These are phyloP conservation scores for Amphipyra berbera DNA, from an alignment of 2,888 invertebrate species.

Conservation along the genomic window DNA sequence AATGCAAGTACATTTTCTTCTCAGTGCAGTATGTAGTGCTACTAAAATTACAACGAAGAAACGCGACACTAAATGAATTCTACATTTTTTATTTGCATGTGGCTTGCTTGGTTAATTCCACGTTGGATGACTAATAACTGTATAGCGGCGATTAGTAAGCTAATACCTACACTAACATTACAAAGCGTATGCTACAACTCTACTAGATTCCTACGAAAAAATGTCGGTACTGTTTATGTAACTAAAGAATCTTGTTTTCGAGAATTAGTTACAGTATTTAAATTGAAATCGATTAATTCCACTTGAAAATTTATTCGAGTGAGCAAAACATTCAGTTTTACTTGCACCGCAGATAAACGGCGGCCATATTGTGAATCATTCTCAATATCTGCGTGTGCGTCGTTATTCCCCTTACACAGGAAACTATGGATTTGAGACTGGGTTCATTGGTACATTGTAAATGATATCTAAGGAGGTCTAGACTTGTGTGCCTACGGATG, in stretches of 20 bases:
- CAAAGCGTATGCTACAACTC: conserved; percentile 8
- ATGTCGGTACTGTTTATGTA: no score
- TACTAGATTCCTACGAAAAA: neutral
- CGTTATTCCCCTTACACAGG: conserved; percentile 63
- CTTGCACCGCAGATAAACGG: conserved; percentile 43
- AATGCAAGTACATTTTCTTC: no score
- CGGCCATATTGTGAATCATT: conserved; percentile 59
- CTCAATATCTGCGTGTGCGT: conserved; percentile 51
- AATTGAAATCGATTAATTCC: conserved; percentile 6
- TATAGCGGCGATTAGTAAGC: conserved; percentile 29
- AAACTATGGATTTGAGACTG: conserved; percentile 53
- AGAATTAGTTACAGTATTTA: neutral
- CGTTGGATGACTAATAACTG: conserved; percentile 36
- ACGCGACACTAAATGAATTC: conserved; percentile 4
- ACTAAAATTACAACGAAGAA: neutral
- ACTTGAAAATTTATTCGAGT: conserved; percentile 24
- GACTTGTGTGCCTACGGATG: conserved; percentile 20
- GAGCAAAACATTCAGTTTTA: conserved; percentile 29
- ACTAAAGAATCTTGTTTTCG: no score
- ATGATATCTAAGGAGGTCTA: conserved; percentile 38
- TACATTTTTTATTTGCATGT: conserved; percentile 25
- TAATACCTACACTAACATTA: conserved; percentile 25
- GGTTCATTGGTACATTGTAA: conserved; percentile 42
- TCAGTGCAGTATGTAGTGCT: neutral
- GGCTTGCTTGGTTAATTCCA: conserved; percentile 36